Conservation (phyloP, 1,140 invertebrate species). For the Lordiphosa clarofinis region DNA sequence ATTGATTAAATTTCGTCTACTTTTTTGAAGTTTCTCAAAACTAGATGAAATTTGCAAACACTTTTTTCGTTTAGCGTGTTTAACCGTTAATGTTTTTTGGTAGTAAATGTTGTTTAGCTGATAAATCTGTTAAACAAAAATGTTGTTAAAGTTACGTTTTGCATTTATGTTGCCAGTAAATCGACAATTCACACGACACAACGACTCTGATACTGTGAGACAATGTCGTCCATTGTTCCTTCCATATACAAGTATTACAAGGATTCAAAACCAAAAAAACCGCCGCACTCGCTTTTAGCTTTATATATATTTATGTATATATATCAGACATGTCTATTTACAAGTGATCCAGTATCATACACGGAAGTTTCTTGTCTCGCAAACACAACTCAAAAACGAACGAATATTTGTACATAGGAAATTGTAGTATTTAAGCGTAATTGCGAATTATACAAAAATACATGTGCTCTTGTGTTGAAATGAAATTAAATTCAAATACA, state of each 20-base stretch:
- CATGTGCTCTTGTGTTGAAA: conserved; percentile 58
- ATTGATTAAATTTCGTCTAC: conserved; percentile 13
- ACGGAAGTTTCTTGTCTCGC: conserved; percentile 4
- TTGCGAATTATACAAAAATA: conserved; percentile 39
- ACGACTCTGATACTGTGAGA: conserved; percentile 53
- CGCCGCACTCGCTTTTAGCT: conserved; percentile 61
- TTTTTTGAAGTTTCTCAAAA: too few species aligned
- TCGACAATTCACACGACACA: conserved; percentile 30
- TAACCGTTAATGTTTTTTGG: conserved; percentile 55
- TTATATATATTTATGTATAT: conserved; percentile 4
- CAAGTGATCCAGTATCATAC: conserved; percentile 8
- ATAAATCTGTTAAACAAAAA: conserved; percentile 39
- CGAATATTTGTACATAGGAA: conserved; percentile 66
- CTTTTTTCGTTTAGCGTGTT: conserved; percentile 48
- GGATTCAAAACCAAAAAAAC: conserved; percentile 21
- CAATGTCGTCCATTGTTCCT: conserved; percentile 74
- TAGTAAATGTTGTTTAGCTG: conserved; percentile 52
- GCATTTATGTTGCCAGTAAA: conserved; percentile 64
- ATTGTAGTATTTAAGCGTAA: conserved; percentile 56
- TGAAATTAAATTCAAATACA: conserved; percentile 27
- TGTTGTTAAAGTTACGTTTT: conserved; percentile 53
- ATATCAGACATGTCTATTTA: conserved; percentile 34
- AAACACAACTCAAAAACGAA: conserved; percentile 16
- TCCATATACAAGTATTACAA: conserved; percentile 47
- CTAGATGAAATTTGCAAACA: conserved; percentile 26